A percentile compares a stretch with the other conserved stretches of the same genome.
phyloP scores from a whole-genome alignment of 2,113 vertebrate species.

The Pedionomus torquatus region DNA sequence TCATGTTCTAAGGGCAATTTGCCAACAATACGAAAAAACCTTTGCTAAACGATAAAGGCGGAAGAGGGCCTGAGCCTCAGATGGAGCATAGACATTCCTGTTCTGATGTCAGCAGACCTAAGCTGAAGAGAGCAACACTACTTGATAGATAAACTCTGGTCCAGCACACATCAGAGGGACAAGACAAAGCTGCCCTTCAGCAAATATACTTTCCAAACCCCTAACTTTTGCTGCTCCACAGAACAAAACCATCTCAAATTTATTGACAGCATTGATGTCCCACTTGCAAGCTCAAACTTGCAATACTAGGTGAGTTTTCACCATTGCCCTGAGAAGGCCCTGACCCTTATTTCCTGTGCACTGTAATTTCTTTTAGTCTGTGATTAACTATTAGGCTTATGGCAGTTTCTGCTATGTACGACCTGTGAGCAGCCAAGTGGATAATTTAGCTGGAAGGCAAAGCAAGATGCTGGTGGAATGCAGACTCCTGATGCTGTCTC shows the following conservation, averaged over 20 bases:
- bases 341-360: neutral
- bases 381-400: neutral
- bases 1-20: neutral
- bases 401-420: neutral
- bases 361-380: neutral
- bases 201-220: neutral
- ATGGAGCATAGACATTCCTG: neutral
- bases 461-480: neutral
- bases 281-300: neutral
- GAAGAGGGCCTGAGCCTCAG: neutral
- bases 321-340: neutral
- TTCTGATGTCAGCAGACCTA: neutral
- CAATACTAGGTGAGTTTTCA: neutral
- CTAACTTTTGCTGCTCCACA: neutral
- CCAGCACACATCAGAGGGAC: neutral
- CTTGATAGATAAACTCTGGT: neutral
- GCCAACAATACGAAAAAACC: neutral
- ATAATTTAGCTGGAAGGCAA: neutral
- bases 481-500: neutral
- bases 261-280: neutral
- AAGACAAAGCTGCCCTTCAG: neutral
- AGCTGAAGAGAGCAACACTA: neutral
- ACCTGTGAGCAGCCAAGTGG: too few species aligned
- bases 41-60: neutral
- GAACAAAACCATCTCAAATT: neutral